Evolutionary conservation across 2,888 invertebrate genomes (phyloP), one percentile per base, ranked within the genome.

Genomic region (Eurois occulta): DNA sequence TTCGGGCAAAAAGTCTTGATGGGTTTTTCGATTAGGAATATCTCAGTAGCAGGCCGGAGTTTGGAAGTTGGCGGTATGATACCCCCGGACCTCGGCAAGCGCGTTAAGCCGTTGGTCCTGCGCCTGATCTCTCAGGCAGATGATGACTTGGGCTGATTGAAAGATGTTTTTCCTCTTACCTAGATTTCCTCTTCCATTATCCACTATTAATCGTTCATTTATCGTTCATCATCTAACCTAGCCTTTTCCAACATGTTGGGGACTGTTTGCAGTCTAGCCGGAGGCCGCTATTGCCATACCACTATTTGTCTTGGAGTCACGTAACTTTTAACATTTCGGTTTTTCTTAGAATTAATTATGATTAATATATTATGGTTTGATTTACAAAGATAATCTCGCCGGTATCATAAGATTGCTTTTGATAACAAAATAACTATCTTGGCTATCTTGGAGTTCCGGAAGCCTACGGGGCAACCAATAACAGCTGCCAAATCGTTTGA

Each of bases 361-460:
- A 60, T 32, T 8, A 32, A 48, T 43, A 5, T 8, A 32, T 38
- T 43, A 5, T 32, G 13, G 10, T 43, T 32, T n/a, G 41, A 41
- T 41, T 62, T 11, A n/a, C 1, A 41, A 46, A 52, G 11, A 32
- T 69, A 58, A 71, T 77, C 38, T 18, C 16, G 5, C 16, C 10
- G 28, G 21, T 80, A 80, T 80, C 38, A 7, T 41, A 58, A n/a
- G 32, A n/a, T 38, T 10, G 43, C 21, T 21, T 52, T 52, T 28
- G 80, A 79, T 67, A 67, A 28, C 35, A 35, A 2, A 43, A 66
- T 65, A 16, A 79, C 11, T 28, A 35, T 32, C 11, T 11, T 41
- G 1, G 38, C 3, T 28, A 1, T 77, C 38, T 18, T 78, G 41
- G 32, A 16, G 1, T 67, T 10, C 16, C 16, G 28, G 28, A 60